These are phyloP conservation scores for Xanthia icteritia DNA, from an alignment of 2,888 invertebrate species.

Conservation along the genomic window DNA sequence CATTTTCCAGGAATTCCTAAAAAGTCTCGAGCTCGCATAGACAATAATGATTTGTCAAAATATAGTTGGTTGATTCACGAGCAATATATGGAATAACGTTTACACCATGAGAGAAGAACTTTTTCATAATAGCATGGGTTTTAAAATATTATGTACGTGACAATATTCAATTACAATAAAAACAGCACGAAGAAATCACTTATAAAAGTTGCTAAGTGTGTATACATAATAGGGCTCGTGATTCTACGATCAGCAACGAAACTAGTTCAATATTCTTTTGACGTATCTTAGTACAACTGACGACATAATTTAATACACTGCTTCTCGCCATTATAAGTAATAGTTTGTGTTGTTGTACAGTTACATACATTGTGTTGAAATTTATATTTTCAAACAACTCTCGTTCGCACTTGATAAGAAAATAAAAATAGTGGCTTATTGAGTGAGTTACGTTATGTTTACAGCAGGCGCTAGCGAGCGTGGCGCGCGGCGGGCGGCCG, in stretches of 20 bases:
- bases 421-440: conserved; percentile 25
- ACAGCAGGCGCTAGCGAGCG: neutral
- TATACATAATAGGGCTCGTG: neutral
- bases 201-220: neutral
- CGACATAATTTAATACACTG: neutral
- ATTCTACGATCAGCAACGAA: neutral
- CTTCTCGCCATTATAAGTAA: neutral
- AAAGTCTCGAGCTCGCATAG: neutral
- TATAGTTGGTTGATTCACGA: neutral
- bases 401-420: conserved; percentile 27
- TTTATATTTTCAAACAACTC: conserved; percentile 21
- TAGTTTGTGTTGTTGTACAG: conserved; percentile 17
- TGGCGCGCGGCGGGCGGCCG: neutral
- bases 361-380: conserved; percentile 11
- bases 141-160: neutral
- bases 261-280: neutral
- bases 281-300: neutral
- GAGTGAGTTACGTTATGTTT: conserved; percentile 14
- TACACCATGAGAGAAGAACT: neutral
- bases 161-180: neutral
- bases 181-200: neutral
- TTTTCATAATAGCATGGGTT: neutral
- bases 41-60: neutral
- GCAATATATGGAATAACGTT: neutral
- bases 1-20: neutral